Evolutionary conservation across 2,888 invertebrate species (phyloP).

Genomic region (Napeogenes sylphis): DNA sequence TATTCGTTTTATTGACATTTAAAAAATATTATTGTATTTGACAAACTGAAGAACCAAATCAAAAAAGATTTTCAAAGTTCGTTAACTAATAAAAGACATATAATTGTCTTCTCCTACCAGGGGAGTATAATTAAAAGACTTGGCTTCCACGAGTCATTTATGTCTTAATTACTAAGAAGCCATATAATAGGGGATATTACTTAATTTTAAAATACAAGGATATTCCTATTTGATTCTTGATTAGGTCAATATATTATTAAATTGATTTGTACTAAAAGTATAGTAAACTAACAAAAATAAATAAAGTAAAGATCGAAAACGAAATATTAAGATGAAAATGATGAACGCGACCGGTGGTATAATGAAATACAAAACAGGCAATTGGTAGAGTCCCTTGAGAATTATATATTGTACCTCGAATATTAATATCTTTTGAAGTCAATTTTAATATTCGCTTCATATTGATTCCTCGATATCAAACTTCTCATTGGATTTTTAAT

Average conservation of each 20-base stretch:
- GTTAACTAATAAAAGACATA: neutral
- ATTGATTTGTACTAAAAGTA: too few relatives aligned
- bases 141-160: slow-evolving; percentile 18
- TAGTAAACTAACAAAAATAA: too few relatives aligned
- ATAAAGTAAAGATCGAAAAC: too few relatives aligned
- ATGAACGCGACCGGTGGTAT: slow-evolving; percentile 34
- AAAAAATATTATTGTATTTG: too few relatives aligned
- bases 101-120: slow-evolving; percentile 6
- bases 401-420: slow-evolving; percentile 48
- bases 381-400: slow-evolving; percentile 65
- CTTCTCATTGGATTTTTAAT: too few relatives aligned
- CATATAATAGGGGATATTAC: slow-evolving; percentile 10
- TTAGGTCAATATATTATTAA: too few relatives aligned
- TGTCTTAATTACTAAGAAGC: slow-evolving; percentile 18
- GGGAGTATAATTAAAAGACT: slow-evolving; percentile 17
- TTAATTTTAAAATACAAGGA: slow-evolving; percentile 1
- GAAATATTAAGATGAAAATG: slow-evolving; percentile 16
- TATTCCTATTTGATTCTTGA: too few relatives aligned
- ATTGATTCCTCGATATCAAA: slow-evolving; percentile 33
- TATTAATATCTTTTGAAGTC: slow-evolving; percentile 46
- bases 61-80: neutral
- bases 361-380: slow-evolving; percentile 53
- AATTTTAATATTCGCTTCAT: slow-evolving; percentile 70
- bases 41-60: neutral
- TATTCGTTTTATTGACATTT: too few relatives aligned